Evolutionary conservation across 2,888 invertebrate species (phyloP).

Genomic region (Carabus problematicus): DNA sequence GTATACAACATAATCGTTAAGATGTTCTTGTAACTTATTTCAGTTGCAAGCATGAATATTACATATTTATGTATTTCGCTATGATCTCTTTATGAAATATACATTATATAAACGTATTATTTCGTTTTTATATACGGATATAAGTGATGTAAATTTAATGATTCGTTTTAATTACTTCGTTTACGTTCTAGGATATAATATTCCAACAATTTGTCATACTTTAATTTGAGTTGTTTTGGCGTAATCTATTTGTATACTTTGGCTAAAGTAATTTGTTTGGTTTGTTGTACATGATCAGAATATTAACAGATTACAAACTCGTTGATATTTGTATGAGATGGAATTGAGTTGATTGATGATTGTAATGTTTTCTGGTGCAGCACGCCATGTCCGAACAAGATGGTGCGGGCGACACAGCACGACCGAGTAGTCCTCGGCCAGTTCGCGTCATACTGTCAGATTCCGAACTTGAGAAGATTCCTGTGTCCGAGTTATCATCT

Average conservation of each 20-base stretch:
- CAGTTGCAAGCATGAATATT: conserved; percentile 38
- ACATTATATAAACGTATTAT: too few relatives aligned
- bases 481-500: conserved; percentile 70
- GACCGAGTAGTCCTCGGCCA: conserved; percentile 63
- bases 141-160: too few relatives aligned
- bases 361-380: conserved; percentile 1
- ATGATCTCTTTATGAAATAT: too few relatives aligned
- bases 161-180: too few relatives aligned
- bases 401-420: conserved; percentile 48
- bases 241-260: too few relatives aligned
- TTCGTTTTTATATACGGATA: too few relatives aligned
- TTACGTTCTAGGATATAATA: too few relatives aligned
- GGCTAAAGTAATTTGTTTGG: neutral
- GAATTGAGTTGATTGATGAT: neutral
- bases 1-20: conserved; percentile 19
- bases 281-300: neutral
- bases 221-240: too few relatives aligned
- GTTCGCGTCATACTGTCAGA: conserved; percentile 70
- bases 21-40: conserved; percentile 28
- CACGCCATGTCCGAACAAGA: conserved; percentile 42
- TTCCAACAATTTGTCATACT: too few relatives aligned
- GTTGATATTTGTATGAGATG: neutral
- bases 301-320: neutral
- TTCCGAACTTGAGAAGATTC: conserved; percentile 69
- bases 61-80: conserved; percentile 2